Evolutionary conservation across 1,140 invertebrate genomes (phyloP).

Genomic region (Mycetomoellerius zeteki): DNA sequence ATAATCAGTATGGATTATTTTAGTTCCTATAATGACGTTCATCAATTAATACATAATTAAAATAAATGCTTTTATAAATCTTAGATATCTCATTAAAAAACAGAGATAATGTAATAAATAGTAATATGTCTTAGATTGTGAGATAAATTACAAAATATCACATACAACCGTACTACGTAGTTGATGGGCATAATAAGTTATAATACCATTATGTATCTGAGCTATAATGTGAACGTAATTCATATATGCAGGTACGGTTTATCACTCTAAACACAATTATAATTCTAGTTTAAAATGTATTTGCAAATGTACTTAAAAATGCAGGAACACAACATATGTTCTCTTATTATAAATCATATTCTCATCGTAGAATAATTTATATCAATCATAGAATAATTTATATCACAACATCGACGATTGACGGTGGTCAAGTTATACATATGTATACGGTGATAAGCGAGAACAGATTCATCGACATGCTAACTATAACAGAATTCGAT

Average conservation of each 20-base stretch:
- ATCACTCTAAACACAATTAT: conserved; percentile 26
- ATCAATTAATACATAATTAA: conserved; percentile 22
- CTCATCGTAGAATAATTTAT: neutral
- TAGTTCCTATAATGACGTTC: neutral
- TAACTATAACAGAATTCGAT: conserved; percentile 1
- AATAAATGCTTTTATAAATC: neutral
- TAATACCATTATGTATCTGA: conserved; percentile 4
- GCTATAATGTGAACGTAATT: conserved; percentile 48
- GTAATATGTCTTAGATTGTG: neutral
- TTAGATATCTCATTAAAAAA: neutral
- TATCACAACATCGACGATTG: neutral
- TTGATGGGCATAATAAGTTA: conserved; percentile 36
- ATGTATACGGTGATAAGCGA: neutral
- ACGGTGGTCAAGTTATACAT: neutral
- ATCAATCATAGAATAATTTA: too few species aligned
- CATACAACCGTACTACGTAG: neutral
- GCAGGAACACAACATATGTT: neutral
- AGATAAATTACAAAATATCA: conserved; percentile 12
- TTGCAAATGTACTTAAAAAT: neutral
- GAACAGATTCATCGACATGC: neutral
- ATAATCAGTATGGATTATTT: neutral
- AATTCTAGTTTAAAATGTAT: conserved; percentile 42
- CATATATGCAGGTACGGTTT: neutral
- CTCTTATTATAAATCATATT: neutral
- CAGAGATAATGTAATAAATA: neutral